Conservation (phyloP, 1,140 invertebrate species). For the Stegodyphus mimosarum region DNA sequence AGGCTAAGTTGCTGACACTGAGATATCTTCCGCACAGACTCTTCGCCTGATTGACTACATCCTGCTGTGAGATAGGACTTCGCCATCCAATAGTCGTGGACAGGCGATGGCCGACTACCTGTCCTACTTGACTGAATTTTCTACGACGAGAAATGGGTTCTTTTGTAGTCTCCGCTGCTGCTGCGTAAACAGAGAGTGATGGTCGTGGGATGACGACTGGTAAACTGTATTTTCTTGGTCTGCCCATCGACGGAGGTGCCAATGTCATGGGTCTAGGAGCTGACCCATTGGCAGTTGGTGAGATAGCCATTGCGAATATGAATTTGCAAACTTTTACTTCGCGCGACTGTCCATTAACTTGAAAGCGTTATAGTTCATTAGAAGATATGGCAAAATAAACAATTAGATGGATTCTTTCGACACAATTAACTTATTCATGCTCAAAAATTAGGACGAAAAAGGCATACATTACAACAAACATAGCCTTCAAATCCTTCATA, state of each 20-base stretch:
- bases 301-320: constrained; percentile 42
- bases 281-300: constrained; percentile 54
- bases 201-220: constrained; percentile 46
- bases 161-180: constrained; percentile 24
- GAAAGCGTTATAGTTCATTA: neutral
- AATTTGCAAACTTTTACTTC: neutral
- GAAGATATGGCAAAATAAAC: neutral
- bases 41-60: constrained; percentile 70
- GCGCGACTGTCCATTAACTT: neutral
- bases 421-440: too few relatives aligned
- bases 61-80: constrained; percentile 63
- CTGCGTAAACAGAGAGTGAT: constrained; percentile 45
- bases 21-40: constrained; percentile 77
- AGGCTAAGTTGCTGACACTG: constrained; percentile 66
- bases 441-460: too few relatives aligned
- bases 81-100: constrained; percentile 53
- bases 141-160: constrained; percentile 17
- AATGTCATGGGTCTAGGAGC: constrained; percentile 36
- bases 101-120: constrained; percentile 50
- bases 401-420: too few relatives aligned
- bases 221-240: constrained; percentile 50
- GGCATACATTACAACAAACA: too few relatives aligned
- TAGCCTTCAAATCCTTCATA: too few relatives aligned
- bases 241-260: constrained; percentile 50
- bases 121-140: constrained; percentile 52